phyloP scores from a whole-genome alignment of 2,797 vertebrate species.

The Phalanger gymnotis region DNA sequence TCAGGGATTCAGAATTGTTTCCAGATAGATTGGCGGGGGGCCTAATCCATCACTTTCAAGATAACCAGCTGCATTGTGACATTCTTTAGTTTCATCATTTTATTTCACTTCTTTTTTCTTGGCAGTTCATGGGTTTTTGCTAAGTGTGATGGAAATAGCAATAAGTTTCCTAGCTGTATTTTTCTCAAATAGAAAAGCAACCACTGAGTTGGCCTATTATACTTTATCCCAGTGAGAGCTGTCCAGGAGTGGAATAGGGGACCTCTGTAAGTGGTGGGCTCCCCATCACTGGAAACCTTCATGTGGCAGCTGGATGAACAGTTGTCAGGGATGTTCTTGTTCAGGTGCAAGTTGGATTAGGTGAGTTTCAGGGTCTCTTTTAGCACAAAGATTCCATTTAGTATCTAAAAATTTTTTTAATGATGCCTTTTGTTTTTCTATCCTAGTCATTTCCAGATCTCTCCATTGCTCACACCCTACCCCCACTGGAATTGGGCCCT shows the following conservation, averaged over 20 bases:
- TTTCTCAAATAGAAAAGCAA: neutral
- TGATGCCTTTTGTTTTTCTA: neutral
- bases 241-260: neutral
- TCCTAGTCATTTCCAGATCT: neutral
- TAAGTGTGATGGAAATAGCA: neutral
- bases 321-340: neutral
- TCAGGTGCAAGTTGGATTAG: neutral
- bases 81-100: neutral
- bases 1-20: neutral
- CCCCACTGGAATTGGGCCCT: neutral
- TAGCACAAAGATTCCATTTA: neutral
- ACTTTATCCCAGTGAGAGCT: neutral
- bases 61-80: neutral
- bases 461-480: neutral
- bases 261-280: neutral
- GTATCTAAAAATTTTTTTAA: neutral
- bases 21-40: too few relatives aligned
- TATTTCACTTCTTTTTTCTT: neutral
- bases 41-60: neutral
- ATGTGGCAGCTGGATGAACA: neutral
- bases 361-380: neutral
- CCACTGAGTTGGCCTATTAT: neutral
- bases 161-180: slow-evolving; percentile 12
- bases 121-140: neutral
- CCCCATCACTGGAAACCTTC: neutral